Percentiles rank a stretch among this genome's conserved stretches.
Evolutionary conservation across 2,888 invertebrate species (phyloP).

Genomic region (Laspeyria flexula): DNA sequence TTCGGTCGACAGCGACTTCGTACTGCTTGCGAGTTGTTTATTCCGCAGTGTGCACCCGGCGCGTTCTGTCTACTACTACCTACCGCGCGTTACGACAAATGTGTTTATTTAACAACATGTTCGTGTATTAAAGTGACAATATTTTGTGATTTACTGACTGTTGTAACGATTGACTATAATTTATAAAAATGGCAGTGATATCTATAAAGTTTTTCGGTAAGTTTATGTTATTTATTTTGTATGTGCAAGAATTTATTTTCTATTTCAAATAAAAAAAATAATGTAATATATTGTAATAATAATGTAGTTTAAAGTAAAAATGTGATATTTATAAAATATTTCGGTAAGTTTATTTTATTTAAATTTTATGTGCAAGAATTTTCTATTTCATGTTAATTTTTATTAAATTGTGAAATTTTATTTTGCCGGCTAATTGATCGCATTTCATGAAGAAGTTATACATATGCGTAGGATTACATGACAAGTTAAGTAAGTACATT

Average conservation of each 20-base stretch:
- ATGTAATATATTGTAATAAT: not conserved
- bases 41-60: conserved; percentile 45
- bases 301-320: no score
- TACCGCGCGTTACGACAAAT: conserved; percentile 12
- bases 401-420: no score
- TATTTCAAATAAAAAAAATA: not conserved
- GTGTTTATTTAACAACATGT: conserved; percentile 36
- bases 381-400: no score
- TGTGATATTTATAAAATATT: no score
- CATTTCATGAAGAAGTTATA: no score
- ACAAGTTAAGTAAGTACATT: no score
- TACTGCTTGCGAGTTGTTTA: conserved; percentile 35
- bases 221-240: conserved; percentile 37
- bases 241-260: not conserved
- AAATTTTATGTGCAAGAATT: no score
- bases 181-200: conserved; percentile 70
- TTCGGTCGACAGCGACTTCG: conserved; percentile 11
- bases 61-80: conserved; percentile 43
- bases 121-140: conserved; percentile 38
- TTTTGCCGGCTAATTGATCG: no score
- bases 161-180: conserved; percentile 16
- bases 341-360: no score
- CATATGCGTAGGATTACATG: no score
- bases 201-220: conserved; percentile 72
- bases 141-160: conserved; percentile 34